phyloP scores from a whole-genome alignment of 2,797 vertebrate genomes.

The Acomys russatus region DNA sequence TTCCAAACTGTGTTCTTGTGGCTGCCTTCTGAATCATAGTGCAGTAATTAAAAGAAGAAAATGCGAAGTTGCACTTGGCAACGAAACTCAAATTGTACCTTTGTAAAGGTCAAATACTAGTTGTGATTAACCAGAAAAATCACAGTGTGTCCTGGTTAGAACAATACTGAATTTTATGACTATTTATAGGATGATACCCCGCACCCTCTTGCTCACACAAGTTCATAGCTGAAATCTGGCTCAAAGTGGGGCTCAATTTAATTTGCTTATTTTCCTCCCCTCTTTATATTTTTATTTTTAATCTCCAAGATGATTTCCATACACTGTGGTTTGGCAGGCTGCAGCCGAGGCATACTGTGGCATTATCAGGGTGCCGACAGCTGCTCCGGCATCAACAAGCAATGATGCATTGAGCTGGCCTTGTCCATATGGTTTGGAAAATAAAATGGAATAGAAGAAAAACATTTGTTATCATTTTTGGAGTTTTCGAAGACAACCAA shows the following conservation, averaged over 20 bases:
- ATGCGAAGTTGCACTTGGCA: conserved; percentile 25
- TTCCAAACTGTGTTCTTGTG: conserved; percentile 72
- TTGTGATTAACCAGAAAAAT: conserved; percentile 72
- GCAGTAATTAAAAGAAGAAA: conserved; percentile 75
- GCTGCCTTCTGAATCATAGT: conserved; percentile 65
- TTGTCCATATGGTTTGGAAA: conserved; percentile 87
- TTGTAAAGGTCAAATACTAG: conserved; percentile 72
- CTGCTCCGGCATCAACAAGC: conserved; percentile 88
- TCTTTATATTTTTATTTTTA: neutral
- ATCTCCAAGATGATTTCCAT: conserved; percentile 83
- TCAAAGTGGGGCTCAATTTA: conserved; percentile 65
- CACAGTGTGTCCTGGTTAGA: conserved; percentile 74
- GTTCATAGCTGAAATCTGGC: conserved; percentile 62
- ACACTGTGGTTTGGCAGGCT: conserved; percentile 82
- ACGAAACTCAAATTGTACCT: conserved; percentile 32
- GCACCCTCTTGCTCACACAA: neutral
- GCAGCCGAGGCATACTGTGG: conserved; percentile 79
- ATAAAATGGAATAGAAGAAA: conserved; percentile 78
- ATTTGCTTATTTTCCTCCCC: conserved; percentile 13
- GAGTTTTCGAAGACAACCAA: conserved; percentile 81
- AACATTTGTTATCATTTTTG: conserved; percentile 82
- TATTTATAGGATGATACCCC: conserved; percentile 52
- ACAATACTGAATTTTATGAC: conserved; percentile 31
- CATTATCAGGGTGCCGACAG: conserved; percentile 87
- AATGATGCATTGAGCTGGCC: conserved; percentile 88